These are phyloP conservation scores for Stenolophus ochropezus DNA, from an alignment of 2,888 invertebrate species.

Conservation along the genomic window DNA sequence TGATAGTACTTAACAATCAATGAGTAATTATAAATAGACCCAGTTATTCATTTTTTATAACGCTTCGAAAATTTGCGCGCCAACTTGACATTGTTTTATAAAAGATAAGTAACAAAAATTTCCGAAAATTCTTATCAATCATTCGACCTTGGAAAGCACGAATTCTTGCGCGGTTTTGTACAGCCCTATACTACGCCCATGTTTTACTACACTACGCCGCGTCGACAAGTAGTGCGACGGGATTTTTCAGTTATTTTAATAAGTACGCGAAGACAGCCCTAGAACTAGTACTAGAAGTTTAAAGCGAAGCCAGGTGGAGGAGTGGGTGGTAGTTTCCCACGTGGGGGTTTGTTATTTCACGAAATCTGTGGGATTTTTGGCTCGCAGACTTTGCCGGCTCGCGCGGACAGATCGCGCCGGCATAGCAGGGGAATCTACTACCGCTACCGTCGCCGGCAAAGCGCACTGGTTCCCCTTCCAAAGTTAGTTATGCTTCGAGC, in stretches of 20 bases:
- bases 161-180: conserved; percentile 40
- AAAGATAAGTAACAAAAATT: conserved; percentile 51
- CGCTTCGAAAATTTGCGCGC: conserved; percentile 5
- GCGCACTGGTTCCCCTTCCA: conserved; percentile 40
- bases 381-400: conserved; percentile 32
- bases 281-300: neutral
- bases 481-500: conserved; percentile 59
- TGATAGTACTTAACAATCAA: neutral
- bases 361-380: conserved; percentile 17
- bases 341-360: neutral
- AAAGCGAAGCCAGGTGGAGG: neutral
- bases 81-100: neutral
- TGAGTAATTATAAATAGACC: conserved; percentile 18
- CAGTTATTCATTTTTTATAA: conserved; percentile 21
- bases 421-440: conserved; percentile 51
- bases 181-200: conserved; percentile 61
- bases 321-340: neutral
- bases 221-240: conserved; percentile 41
- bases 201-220: conserved; percentile 47
- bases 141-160: conserved; percentile 44
- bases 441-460: conserved; percentile 23
- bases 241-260: conserved; percentile 14
- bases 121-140: conserved; percentile 55
- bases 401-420: conserved; percentile 41
- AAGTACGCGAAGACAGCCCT: conserved; percentile 55